Conservation (phyloP, 2,113 vertebrate species). For the Corythornis cristatus region DNA sequence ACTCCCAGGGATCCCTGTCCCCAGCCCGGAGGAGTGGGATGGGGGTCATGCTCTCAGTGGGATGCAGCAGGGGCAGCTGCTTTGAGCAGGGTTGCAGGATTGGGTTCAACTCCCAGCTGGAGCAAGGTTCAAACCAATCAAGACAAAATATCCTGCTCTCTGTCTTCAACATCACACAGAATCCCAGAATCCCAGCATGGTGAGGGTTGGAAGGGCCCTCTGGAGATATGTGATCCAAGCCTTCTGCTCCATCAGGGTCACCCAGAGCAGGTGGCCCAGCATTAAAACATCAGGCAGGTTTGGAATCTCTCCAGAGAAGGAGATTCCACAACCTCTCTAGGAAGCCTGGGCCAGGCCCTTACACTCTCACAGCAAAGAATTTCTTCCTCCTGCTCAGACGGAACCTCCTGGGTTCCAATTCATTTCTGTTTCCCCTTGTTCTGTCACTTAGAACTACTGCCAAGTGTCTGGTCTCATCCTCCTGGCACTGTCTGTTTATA, state of each 20-base stretch:
- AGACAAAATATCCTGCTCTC: background rate
- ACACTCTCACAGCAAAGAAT: background rate
- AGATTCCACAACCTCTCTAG: background rate
- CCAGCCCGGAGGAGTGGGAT: background rate
- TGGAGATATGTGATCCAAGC: background rate
- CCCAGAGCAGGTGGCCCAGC: background rate
- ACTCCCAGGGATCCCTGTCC: background rate
- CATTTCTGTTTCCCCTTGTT: background rate
- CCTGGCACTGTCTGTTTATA: background rate
- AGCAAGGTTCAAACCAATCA: background rate
- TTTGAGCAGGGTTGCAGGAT: background rate
- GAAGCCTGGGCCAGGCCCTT: background rate
- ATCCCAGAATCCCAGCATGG: background rate
- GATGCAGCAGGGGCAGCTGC: background rate
- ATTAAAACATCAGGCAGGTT: background rate
- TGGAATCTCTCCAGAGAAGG: background rate
- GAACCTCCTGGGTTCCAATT: background rate
- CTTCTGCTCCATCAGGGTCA: background rate
- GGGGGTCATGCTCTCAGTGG: background rate
- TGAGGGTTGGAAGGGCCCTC: background rate
- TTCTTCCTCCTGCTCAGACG: background rate
- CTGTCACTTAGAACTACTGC: background rate
- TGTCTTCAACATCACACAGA: background rate
- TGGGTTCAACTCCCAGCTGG: background rate
- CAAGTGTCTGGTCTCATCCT: background rate